phyloP scores from a whole-genome alignment of 1,140 invertebrate genomes.

The Drosophila pruinosa region DNA sequence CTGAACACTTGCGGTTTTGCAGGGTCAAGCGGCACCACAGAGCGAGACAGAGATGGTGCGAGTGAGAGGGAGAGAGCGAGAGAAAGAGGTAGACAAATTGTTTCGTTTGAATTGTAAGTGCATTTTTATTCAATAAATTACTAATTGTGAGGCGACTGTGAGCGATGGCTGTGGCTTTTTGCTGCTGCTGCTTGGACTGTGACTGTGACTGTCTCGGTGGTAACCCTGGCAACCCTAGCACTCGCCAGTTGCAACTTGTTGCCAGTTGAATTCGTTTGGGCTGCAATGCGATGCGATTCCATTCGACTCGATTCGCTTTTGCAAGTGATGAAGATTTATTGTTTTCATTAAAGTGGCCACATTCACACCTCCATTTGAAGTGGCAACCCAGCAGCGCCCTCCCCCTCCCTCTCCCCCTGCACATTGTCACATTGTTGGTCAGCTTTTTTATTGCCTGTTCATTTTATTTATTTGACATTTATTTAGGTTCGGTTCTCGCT shows the following conservation, averaged over 20 bases:
- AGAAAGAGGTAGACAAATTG: conserved; percentile 52
- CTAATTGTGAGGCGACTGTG: conserved; percentile 15
- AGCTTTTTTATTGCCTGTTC: conserved; percentile 64
- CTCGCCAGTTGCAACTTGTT: conserved; percentile 13
- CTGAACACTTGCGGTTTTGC: not conserved
- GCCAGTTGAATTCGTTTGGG: conserved; percentile 26
- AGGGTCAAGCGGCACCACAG: not conserved
- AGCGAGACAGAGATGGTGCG: not conserved
- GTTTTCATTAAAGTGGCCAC: conserved; percentile 73
- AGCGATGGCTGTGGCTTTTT: not conserved
- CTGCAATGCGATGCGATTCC: conserved; percentile 46
- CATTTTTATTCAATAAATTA: conserved; percentile 68
- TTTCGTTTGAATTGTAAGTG: conserved; percentile 48
- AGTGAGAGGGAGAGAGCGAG: not conserved
- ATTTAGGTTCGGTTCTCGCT: conserved; percentile 51
- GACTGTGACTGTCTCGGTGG: not conserved
- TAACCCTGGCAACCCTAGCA: conserved; percentile 15
- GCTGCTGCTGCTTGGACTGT: too few species aligned
- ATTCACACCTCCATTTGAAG: conserved; percentile 68
- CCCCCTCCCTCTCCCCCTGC: not conserved
- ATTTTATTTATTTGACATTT: conserved; percentile 78
- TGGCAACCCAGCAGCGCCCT: conserved; percentile 1
- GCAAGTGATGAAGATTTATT: conserved; percentile 73
- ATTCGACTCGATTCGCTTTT: conserved; percentile 40
- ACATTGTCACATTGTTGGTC: not conserved